Evolutionary conservation across 2,888 invertebrate species (phyloP).

Genomic region (Margaritifera margaritifera): DNA sequence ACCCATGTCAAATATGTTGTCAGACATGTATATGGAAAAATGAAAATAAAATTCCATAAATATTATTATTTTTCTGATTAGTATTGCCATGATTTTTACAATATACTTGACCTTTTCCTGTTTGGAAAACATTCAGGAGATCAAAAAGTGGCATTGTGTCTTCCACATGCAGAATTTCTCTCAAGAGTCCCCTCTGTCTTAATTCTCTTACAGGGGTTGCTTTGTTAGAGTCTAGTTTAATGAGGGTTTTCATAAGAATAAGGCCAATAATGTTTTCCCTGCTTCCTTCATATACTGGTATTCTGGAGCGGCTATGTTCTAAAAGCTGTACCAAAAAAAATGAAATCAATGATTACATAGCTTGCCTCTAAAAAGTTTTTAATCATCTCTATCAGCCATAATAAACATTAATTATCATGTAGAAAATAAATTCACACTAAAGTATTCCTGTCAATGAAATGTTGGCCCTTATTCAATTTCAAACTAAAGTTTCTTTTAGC

Average conservation of each 20-base stretch:
- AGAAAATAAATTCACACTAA: too few relatives aligned
- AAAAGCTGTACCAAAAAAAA: conserved; percentile 50
- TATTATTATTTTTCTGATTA: too few relatives aligned
- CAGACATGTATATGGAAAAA: too few relatives aligned
- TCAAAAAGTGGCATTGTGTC: conserved; percentile 67
- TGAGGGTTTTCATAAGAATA: conserved; percentile 67
- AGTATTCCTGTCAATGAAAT: too few relatives aligned
- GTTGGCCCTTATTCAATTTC: too few relatives aligned
- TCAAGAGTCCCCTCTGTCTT: conserved; percentile 44
- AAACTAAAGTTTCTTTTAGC: too few relatives aligned
- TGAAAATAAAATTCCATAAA: too few relatives aligned
- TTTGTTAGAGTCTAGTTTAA: conserved; percentile 64
- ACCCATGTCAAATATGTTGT: too few relatives aligned
- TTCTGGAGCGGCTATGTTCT: conserved; percentile 60
- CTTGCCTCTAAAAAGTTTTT: neutral
- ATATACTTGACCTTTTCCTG: conserved; percentile 63
- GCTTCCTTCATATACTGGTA: conserved; percentile 66
- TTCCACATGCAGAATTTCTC: conserved; percentile 50
- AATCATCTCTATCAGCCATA: neutral
- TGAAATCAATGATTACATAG: neutral
- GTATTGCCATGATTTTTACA: too few relatives aligned
- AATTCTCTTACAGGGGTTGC: conserved; percentile 55
- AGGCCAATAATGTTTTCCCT: conserved; percentile 60
- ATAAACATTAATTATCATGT: too few relatives aligned
- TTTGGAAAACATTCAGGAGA: conserved; percentile 70